phyloP scores from a whole-genome alignment of 2,888 invertebrate species.

The Reticulitermes lucifugus region DNA sequence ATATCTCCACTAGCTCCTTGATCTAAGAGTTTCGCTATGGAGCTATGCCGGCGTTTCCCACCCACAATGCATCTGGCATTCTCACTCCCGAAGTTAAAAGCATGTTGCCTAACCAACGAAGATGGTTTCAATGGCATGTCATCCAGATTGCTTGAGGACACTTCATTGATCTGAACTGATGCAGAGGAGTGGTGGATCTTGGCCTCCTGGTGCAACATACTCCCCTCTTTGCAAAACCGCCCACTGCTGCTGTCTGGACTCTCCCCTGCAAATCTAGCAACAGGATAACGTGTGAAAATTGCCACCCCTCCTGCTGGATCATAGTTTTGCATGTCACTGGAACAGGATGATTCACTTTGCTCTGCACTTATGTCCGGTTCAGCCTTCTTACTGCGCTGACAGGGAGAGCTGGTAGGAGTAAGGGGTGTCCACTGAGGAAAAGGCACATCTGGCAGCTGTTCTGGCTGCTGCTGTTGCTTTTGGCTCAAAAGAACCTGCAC shows the following conservation, averaged over 20 bases:
- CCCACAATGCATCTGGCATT: conserved; percentile 16
- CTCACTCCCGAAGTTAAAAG: conserved; percentile 18
- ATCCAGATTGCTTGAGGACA: conserved; percentile 22
- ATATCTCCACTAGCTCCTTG: background rate
- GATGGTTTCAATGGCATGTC: background rate
- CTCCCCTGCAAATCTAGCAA: background rate
- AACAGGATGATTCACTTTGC: conserved; percentile 6
- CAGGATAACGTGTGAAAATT: conserved; percentile 44
- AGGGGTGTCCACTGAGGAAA: background rate
- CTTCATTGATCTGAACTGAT: conserved; percentile 42
- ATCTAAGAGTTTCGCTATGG: conserved; percentile 21
- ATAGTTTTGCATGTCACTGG: background rate
- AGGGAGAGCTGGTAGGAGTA: background rate
- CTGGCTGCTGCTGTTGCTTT: conserved; percentile 13
- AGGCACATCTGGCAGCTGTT: background rate
- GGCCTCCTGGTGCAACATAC: conserved; percentile 11
- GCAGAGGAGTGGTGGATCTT: background rate
- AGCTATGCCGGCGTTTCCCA: conserved; percentile 29
- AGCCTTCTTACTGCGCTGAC: background rate
- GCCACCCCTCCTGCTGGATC: conserved; percentile 44
- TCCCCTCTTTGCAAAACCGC: background rate
- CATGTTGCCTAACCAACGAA: background rate
- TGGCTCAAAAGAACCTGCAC: conserved; percentile 36
- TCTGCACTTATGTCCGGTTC: background rate
- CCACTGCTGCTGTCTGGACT: conserved; percentile 24